Percentiles rank a stretch among this genome's conserved stretches.
Conservation (phyloP, 2,888 invertebrate genomes). For the Flexamia atlantica region DNA sequence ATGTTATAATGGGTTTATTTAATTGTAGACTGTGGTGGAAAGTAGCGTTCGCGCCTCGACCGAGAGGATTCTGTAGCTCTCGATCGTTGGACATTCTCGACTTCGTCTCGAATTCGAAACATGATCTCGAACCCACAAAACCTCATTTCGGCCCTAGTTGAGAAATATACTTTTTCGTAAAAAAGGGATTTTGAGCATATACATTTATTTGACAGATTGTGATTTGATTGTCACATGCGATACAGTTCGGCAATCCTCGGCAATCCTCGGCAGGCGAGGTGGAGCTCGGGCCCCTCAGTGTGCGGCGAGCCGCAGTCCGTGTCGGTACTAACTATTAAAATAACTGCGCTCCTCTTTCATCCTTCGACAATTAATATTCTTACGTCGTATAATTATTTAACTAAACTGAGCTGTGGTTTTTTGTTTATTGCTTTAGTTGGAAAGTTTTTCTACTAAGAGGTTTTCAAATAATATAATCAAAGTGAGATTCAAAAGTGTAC, state of each 20-base stretch:
- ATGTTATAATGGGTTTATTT: too few species aligned
- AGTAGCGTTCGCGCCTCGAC: too few species aligned
- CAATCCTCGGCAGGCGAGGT: slow-evolving; percentile 7
- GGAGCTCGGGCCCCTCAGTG: slow-evolving; percentile 18
- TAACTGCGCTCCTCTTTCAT: not conserved
- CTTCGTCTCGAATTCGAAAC: too few species aligned
- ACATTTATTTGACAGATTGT: too few species aligned
- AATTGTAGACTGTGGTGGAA: too few species aligned
- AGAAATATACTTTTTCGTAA: too few species aligned
- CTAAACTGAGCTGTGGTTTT: not conserved
- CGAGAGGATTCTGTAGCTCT: too few species aligned
- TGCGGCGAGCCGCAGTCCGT: slow-evolving; percentile 29
- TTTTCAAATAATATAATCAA: not conserved
- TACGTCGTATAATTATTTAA: not conserved
- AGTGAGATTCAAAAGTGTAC: slow-evolving; percentile 4
- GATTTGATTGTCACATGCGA: not conserved
- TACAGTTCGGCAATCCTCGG: not conserved
- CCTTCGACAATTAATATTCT: not conserved
- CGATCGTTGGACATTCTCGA: too few species aligned
- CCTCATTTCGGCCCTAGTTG: too few species aligned
- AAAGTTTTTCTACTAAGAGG: not conserved
- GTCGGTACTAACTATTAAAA: not conserved
- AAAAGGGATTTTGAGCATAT: too few species aligned
- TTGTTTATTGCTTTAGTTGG: not conserved
- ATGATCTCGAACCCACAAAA: too few species aligned